A percentile compares a stretch with the other conserved stretches of the same genome.
Conservation (phyloP, 2,888 invertebrate genomes). For the Temnothorax ravouxi region DNA sequence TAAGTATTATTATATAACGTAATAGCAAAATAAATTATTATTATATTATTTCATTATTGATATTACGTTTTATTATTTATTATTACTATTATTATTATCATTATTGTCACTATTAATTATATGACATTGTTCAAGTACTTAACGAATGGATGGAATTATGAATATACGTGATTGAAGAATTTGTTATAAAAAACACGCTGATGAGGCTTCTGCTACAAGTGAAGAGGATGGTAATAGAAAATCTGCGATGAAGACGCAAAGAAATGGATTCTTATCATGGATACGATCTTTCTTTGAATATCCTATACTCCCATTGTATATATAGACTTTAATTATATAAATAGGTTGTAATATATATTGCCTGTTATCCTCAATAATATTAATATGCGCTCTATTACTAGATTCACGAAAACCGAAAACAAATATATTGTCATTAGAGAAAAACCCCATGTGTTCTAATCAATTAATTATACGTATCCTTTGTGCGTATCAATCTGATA, state of each 20-base stretch:
- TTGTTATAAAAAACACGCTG: constrained; percentile 57
- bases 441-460: constrained; percentile 37
- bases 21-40: constrained; percentile 78
- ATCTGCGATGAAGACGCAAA: constrained; percentile 38
- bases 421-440: constrained; percentile 83
- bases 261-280: constrained; percentile 48
- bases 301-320: constrained; percentile 73
- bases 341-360: constrained; percentile 82
- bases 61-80: constrained; percentile 75
- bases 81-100: constrained; percentile 77
- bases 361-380: constrained; percentile 84
- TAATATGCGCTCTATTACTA: constrained; percentile 80
- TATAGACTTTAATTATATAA: constrained; percentile 49
- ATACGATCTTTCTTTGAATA: constrained; percentile 53
- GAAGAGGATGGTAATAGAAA: constrained; percentile 45
- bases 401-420: constrained; percentile 76
- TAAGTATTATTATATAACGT: constrained; percentile 75
- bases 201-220: constrained; percentile 51
- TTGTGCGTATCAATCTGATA: not conserved
- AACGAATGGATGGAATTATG: constrained; percentile 69
- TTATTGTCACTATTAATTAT: constrained; percentile 78
- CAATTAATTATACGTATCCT: not conserved
- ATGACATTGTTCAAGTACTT: constrained; percentile 80
- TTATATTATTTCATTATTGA: constrained; percentile 79
- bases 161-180: constrained; percentile 58